These are phyloP conservation scores for Drepanosiphum platanoidis DNA, from an alignment of 2,888 invertebrate species.

Conservation along the genomic window DNA sequence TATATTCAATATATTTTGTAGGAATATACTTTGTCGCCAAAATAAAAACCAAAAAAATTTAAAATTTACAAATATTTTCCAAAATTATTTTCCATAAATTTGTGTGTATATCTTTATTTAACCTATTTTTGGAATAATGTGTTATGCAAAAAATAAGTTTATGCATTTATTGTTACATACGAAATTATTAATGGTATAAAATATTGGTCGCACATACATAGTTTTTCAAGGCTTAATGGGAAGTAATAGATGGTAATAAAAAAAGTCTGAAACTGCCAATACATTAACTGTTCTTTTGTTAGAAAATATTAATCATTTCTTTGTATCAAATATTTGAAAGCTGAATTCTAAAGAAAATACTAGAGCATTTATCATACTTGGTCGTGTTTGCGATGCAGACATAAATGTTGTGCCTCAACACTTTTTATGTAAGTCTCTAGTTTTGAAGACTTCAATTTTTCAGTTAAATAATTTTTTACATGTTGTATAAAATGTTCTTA, in stretches of 20 bases:
- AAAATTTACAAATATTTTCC: too few species aligned
- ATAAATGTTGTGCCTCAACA: background rate
- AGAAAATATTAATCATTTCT: constrained; percentile 41
- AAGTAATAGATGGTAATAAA: background rate
- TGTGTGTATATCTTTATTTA: background rate
- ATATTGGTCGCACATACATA: background rate
- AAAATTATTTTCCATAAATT: background rate
- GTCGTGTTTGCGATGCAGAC: background rate
- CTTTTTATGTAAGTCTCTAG: background rate
- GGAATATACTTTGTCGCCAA: too few species aligned
- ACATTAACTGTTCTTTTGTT: constrained; percentile 37
- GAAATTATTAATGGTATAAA: constrained; percentile 37
- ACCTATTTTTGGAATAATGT: background rate
- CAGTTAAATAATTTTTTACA: background rate
- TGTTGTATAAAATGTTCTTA: background rate
- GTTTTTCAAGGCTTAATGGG: constrained; percentile 35
- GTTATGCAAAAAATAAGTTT: background rate
- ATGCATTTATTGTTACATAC: background rate
- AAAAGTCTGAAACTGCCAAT: background rate
- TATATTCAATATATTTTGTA: too few species aligned
- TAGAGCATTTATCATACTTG: background rate
- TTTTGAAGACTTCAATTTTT: background rate
- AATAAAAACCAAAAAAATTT: too few species aligned
- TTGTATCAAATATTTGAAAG: constrained; percentile 29
- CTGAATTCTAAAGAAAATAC: background rate